Evolutionary conservation across 64 coral and sea anemone genomes (phyloP).

Genomic region (Montipora capricornis): DNA sequence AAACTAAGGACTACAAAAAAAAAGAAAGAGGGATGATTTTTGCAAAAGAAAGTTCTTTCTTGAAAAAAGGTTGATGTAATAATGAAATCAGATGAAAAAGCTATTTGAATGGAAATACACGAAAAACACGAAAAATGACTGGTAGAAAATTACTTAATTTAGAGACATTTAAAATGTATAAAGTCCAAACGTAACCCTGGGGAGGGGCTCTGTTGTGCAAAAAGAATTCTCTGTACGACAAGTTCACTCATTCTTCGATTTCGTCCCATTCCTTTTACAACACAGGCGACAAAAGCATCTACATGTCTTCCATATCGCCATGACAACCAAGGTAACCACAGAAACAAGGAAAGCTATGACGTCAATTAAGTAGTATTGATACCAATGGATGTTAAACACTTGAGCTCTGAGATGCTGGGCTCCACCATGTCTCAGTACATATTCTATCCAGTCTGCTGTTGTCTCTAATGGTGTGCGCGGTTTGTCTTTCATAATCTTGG

Average conservation of each 20-base stretch:
- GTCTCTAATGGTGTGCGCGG: constrained; percentile 32
- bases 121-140: too few relatives aligned
- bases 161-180: too few relatives aligned
- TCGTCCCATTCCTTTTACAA: neutral
- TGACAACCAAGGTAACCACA: neutral
- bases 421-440: constrained; percentile 14
- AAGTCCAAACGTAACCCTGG: too few relatives aligned
- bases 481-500: neutral
- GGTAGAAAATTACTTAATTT: too few relatives aligned
- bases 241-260: constrained; percentile 1
- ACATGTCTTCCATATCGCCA: neutral
- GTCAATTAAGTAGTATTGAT: constrained; percentile 37
- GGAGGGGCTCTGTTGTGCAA: too few relatives aligned
- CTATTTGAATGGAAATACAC: too few relatives aligned
- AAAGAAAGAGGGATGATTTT: too few relatives aligned
- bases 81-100: too few relatives aligned
- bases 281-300: constrained; percentile 4
- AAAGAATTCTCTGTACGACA: neutral
- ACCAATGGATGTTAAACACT: constrained; percentile 13
- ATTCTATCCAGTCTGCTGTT: constrained; percentile 30
- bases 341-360: constrained; percentile 12
- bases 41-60: too few relatives aligned
- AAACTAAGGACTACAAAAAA: too few relatives aligned
- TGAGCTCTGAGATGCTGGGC: neutral
- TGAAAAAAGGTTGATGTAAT: too few relatives aligned